Conservation (phyloP, 2,113 vertebrate genomes). For the Oreochromis spilurus region DNA sequence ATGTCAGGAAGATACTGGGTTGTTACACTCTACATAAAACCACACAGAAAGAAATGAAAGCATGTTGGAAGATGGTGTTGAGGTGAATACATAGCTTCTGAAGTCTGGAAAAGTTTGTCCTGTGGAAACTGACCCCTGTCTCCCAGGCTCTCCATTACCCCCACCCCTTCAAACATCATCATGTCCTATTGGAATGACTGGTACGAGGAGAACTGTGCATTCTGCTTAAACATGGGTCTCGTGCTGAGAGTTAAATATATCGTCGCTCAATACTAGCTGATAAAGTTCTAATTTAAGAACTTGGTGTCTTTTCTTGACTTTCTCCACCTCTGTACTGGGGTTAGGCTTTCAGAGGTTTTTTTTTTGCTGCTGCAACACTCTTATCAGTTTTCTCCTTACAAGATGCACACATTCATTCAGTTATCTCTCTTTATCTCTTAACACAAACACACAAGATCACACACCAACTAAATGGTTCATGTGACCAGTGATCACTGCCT, state of each 20-base stretch:
- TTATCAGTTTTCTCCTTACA: background rate
- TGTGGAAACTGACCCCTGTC: slow-evolving; percentile 41
- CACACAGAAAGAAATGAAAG: background rate
- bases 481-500: slow-evolving; percentile 2
- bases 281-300: slow-evolving; percentile 52
- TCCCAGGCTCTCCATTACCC: background rate
- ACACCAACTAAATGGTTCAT: background rate
- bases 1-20: background rate
- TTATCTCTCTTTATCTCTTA: background rate
- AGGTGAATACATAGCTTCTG: background rate
- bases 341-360: background rate
- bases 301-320: background rate
- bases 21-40: background rate
- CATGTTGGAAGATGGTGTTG: background rate
- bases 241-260: slow-evolving; percentile 64
- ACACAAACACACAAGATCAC: background rate
- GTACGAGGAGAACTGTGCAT: slow-evolving; percentile 46
- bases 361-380: background rate
- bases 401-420: background rate
- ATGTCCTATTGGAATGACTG: slow-evolving; percentile 17
- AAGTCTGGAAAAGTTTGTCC: slow-evolving; percentile 22
- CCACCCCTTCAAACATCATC: background rate
- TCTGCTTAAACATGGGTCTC: slow-evolving; percentile 50
- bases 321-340: background rate
- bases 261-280: slow-evolving; percentile 34